These are phyloP conservation scores for Luperina testacea DNA, from an alignment of 2,888 invertebrate genomes.

Conservation along the genomic window DNA sequence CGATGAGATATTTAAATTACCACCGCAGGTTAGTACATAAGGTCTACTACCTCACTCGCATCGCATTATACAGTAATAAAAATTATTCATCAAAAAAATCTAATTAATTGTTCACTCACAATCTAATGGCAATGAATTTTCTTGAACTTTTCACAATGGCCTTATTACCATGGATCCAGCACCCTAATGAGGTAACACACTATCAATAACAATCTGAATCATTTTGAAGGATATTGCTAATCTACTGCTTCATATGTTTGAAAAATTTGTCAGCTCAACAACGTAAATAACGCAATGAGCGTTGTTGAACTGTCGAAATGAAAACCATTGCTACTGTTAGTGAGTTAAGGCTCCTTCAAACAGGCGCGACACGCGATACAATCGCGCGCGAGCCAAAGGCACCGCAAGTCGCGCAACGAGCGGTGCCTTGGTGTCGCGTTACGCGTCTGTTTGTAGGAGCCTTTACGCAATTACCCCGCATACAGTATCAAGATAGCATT, in stretches of 20 bases:
- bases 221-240: neutral
- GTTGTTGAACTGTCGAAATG: neutral
- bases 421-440: too few species aligned
- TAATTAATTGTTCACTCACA: conserved; percentile 3
- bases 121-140: neutral
- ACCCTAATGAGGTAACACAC: too few species aligned
- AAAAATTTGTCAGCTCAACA: neutral
- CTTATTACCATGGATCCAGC: neutral
- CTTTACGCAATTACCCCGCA: neutral
- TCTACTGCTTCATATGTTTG: neutral
- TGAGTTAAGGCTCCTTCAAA: too few species aligned
- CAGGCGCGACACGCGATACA: too few species aligned
- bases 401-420: too few species aligned
- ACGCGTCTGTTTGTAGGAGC: too few species aligned
- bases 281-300: neutral
- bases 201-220: neutral
- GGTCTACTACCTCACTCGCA: neutral
- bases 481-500: conserved; percentile 2
- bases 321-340: neutral
- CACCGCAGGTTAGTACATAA: neutral
- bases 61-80: neutral
- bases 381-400: too few species aligned
- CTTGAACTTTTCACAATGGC: neutral
- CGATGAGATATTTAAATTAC: conserved; percentile 20
- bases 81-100: neutral